Evolutionary conservation across 2,113 vertebrate genomes (phyloP), one percentile per base, ranked within the genome.

Genomic region (Mionectes macconnelli): DNA sequence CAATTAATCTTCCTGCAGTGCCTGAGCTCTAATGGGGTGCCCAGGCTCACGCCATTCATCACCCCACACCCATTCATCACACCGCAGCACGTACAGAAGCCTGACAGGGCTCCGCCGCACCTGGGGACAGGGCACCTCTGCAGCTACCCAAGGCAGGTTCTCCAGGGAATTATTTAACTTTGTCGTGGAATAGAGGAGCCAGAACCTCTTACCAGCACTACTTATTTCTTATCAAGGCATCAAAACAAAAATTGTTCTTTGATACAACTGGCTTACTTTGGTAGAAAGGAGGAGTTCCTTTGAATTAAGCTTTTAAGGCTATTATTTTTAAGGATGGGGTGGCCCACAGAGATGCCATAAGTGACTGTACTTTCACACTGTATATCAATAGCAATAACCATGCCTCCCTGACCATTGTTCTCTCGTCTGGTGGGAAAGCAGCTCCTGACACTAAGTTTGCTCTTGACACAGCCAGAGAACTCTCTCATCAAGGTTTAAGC

Each of bases 51-150:
- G 9, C 67, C 94, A 96, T 98, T 91, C 97, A 97, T 98, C 98
- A 98, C 47, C 76, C 33, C 31, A 62, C 31, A 45, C 39, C 68
- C 5, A 98, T 98, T 92, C 87, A 97, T 98, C 97, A 98, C 2
- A 4, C 57, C 13, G 64, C 73, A 64, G 81, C 90, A 92, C n/a
- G 39, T n/a, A 88, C 27, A 1, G 57, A 20, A 20, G 67, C 62
- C 69, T 84, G 93, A 94, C 86, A 92, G 74, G 39, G 66, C 82
- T 94, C 94, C 12, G 27, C 6, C 2, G 25, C 9, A 37, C 89
- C 50, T 83, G 79, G n/a, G 62, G 90, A 96, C 94, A 87, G 50
- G 12, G 56, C 87, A 77, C 39, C 90, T 93, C 82, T 13, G 78
- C 86, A 82, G 67, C 90, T 87, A 30, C 57, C 45, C 50, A 93